A percentile compares a stretch with the other conserved stretches of the same genome.
Evolutionary conservation across 2,113 vertebrate species (phyloP).

Genomic region (Protobothrops mucrosquamatus): DNA sequence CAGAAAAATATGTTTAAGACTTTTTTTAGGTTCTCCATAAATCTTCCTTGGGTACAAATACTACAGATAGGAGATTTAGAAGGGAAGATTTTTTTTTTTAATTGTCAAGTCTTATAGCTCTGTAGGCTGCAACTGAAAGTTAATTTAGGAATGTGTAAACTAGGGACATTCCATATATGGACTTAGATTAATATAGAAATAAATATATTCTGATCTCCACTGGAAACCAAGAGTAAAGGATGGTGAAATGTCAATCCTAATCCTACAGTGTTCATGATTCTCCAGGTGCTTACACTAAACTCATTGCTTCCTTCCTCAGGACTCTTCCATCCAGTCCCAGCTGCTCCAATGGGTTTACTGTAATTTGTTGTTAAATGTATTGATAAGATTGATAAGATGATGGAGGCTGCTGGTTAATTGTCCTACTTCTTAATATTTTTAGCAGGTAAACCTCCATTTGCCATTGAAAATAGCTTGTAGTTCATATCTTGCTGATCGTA

Average conservation of each 20-base stretch:
- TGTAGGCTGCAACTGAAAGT: neutral
- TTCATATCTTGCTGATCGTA: neutral
- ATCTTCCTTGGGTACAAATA: neutral
- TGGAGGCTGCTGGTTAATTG: neutral
- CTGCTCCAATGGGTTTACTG: neutral
- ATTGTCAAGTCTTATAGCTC: neutral
- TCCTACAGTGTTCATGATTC: neutral
- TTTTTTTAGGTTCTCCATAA: neutral
- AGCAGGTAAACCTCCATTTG: neutral
- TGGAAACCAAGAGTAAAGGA: neutral
- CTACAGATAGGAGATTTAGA: neutral
- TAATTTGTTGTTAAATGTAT: neutral
- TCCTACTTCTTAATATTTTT: neutral
- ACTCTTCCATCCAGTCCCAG: neutral
- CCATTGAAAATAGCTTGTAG: neutral
- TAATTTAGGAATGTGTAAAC: neutral
- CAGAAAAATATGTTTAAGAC: neutral
- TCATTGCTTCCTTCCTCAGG: neutral
- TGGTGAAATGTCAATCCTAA: neutral
- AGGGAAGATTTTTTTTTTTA: neutral
- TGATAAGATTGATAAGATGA: neutral
- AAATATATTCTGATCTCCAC: neutral
- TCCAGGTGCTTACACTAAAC: neutral
- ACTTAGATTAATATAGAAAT: neutral
- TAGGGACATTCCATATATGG: neutral